These are phyloP conservation scores for Eremobia ochroleuca DNA, from an alignment of 2,888 invertebrate genomes.

Conservation along the genomic window DNA sequence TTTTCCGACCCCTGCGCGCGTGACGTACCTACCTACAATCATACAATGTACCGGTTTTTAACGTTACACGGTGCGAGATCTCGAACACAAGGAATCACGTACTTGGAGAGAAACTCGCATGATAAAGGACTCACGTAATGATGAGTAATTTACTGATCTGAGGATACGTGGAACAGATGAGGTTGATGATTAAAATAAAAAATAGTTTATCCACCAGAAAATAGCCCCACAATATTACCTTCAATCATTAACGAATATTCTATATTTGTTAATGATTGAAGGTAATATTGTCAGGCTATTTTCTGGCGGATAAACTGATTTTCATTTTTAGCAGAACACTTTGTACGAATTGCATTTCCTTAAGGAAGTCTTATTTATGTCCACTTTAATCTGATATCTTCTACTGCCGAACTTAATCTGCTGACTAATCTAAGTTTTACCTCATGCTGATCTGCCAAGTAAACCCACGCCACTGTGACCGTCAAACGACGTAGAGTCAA, in stretches of 20 bases:
- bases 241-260: conserved; percentile 16
- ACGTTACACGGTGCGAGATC: conserved; percentile 57
- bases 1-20: conserved; percentile 76
- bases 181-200: background rate
- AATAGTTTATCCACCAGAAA: background rate
- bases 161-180: background rate
- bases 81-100: conserved; percentile 54
- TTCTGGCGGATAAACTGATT: background rate
- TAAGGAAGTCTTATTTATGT: conserved; percentile 6
- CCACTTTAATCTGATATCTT: conserved; percentile 28
- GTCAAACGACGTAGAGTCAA: conserved; percentile 6
- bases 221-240: background rate
- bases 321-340: background rate
- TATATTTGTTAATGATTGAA: conserved; percentile 20
- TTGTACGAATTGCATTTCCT: background rate
- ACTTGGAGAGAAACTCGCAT: conserved; percentile 40
- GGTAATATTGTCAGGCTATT: background rate
- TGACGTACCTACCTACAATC: conserved; percentile 59
- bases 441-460: conserved; percentile 44
- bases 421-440: conserved; percentile 36
- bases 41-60: conserved; percentile 72
- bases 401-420: conserved; percentile 17
- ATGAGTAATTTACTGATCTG: conserved; percentile 37
- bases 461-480: background rate
- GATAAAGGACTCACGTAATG: conserved; percentile 38